Conservation (phyloP, 2,797 vertebrate species). For the Chloroceryle inda region DNA sequence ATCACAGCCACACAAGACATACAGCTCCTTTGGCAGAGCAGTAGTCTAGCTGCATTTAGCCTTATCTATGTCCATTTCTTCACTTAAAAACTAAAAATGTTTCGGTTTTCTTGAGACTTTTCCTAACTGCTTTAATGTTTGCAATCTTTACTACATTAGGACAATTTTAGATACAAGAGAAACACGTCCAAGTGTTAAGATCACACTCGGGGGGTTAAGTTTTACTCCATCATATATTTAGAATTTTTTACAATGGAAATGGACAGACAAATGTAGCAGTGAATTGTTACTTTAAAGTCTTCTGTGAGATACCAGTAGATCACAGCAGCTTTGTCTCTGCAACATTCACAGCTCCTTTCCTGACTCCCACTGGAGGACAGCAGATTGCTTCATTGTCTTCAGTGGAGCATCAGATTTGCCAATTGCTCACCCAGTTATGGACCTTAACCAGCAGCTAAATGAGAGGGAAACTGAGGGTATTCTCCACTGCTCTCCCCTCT, state of each 20-base stretch:
- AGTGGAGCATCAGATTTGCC: background rate
- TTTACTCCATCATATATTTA: background rate
- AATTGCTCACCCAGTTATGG: rapidly evolving
- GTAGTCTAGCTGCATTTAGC: background rate
- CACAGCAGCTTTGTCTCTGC: background rate
- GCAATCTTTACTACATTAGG: background rate
- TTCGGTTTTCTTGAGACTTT: background rate
- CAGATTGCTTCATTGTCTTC: background rate
- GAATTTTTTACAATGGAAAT: background rate
- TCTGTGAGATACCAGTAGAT: background rate
- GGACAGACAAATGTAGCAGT: background rate
- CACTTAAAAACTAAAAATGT: background rate
- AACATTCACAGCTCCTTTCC: background rate
- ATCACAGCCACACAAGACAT: background rate
- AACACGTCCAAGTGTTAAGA: background rate
- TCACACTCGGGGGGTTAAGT: background rate
- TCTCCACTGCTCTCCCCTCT: background rate
- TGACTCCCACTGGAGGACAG: background rate
- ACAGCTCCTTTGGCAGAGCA: background rate
- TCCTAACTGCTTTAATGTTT: background rate
- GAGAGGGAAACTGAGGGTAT: background rate
- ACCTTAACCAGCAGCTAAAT: background rate
- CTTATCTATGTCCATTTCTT: background rate
- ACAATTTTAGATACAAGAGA: background rate
- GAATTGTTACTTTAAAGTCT: background rate